phyloP scores from a whole-genome alignment of 2,888 invertebrate species.

The Mystacides longicornis region DNA sequence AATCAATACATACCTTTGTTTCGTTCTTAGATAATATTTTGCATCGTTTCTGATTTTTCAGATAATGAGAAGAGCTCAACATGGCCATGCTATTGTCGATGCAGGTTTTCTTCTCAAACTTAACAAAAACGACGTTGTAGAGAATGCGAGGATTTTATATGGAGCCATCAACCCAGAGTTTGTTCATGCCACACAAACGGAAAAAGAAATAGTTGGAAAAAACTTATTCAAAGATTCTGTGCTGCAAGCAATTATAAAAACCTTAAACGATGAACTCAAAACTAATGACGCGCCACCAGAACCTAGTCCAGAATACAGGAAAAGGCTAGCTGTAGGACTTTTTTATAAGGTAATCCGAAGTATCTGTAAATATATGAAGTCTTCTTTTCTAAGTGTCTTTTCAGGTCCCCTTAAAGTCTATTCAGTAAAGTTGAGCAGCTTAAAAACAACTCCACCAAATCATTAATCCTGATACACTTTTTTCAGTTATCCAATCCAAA shows the following conservation, averaged over 20 bases:
- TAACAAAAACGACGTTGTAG: conserved; percentile 35
- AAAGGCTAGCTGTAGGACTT: conserved; percentile 61
- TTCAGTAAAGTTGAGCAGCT: too few relatives aligned
- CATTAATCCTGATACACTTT: too few relatives aligned
- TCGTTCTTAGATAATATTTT: too few relatives aligned
- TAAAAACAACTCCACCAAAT: too few relatives aligned
- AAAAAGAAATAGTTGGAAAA: conserved; percentile 41
- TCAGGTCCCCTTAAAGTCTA: too few relatives aligned
- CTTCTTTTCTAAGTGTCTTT: too few relatives aligned
- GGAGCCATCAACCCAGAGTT: conserved; percentile 55
- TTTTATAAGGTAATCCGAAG: conserved; percentile 81
- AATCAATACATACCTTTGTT: too few relatives aligned
- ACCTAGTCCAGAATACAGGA: conserved; percentile 60
- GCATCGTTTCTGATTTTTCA: conserved; percentile 41
- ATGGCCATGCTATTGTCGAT: conserved; percentile 69
- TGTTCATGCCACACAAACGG: conserved; percentile 52
- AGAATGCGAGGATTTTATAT: conserved; percentile 51
- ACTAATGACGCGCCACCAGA: conserved; percentile 63
- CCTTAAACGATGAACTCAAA: conserved; percentile 52
- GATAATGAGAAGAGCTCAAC: conserved; percentile 70
- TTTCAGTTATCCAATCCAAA: too few relatives aligned
- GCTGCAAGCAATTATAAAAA: conserved; percentile 44
- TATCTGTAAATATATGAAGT: too few relatives aligned
- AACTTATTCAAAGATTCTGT: conserved; percentile 39
- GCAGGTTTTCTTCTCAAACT: conserved; percentile 64